A percentile compares a stretch with the other conserved stretches of the same genome.
These are phyloP conservation scores for Betta splendens DNA, from an alignment of 2,797 vertebrate genomes.

Conservation along the genomic window DNA sequence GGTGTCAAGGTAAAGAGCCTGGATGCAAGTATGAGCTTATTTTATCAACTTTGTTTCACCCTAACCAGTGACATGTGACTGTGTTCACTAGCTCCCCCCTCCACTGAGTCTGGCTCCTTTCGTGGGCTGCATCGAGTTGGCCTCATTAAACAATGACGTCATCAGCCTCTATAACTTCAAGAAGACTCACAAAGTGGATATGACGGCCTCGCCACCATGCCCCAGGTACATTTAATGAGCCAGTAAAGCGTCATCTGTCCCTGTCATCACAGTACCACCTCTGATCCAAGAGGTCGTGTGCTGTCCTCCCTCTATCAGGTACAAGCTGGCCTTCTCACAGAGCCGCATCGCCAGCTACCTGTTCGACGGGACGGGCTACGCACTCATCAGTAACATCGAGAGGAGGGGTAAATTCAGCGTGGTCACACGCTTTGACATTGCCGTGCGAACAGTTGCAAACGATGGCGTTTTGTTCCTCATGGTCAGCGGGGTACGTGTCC, in stretches of 20 bases:
- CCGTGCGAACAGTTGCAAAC: conserved; percentile 91
- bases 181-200: conserved; percentile 85
- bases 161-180: conserved; percentile 97
- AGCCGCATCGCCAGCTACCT: conserved; percentile 92
- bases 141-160: conserved; percentile 92
- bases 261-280: no score
- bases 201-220: conserved; percentile 85
- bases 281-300: no score
- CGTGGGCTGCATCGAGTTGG: conserved; percentile 92
- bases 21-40: background rate
- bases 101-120: conserved; percentile 91
- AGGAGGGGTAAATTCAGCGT: conserved; percentile 89
- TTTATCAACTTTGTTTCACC: background rate
- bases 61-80: background rate
- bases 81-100: conserved; percentile 84
- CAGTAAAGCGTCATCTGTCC: no score
- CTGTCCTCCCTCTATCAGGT: conserved; percentile 73
- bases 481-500: conserved; percentile 93
- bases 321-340: conserved; percentile 96
- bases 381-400: conserved; percentile 90
- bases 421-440: conserved; percentile 95
- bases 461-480: conserved; percentile 91
- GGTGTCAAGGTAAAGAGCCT: conserved; percentile 82
- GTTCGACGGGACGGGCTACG: conserved; percentile 95
- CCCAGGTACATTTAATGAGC: conserved; percentile 91